These are phyloP conservation scores for Neosilurus hyrtlii DNA, from an alignment of 2,797 vertebrate genomes.

Conservation along the genomic window DNA sequence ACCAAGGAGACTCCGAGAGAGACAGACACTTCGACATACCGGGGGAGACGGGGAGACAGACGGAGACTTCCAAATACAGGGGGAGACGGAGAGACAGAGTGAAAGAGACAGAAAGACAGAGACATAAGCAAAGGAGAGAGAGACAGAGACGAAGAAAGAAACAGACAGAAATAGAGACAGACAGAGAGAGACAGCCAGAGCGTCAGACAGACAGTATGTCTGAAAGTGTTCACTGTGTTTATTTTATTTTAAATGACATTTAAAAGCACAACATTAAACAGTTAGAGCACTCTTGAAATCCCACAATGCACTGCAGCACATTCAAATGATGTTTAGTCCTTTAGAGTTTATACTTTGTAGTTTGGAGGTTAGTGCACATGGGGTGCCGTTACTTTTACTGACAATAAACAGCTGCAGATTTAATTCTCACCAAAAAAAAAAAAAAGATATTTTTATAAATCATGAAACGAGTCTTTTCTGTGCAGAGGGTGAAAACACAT, in stretches of 20 bases:
- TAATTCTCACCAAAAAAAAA: too few species aligned
- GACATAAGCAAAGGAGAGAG: constrained; percentile 37
- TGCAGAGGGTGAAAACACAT: not conserved
- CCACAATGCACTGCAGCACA: not conserved
- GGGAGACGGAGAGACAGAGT: constrained; percentile 45
- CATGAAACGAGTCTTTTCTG: not conserved
- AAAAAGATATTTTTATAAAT: too few species aligned
- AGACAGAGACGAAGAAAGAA: constrained; percentile 28
- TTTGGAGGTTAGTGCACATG: not conserved
- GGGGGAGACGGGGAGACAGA: constrained; percentile 10
- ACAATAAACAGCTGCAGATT: not conserved
- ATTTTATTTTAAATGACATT: too few species aligned
- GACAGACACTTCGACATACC: constrained; percentile 24
- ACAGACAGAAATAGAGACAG: not conserved
- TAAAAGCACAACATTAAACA: not conserved
- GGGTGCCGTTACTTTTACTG: not conserved
- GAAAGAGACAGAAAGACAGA: constrained; percentile 39
- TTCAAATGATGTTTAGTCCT: not conserved
- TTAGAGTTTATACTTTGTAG: not conserved
- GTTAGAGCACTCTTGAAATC: not conserved
- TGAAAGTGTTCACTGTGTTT: not conserved
- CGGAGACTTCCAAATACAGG: constrained; percentile 23
- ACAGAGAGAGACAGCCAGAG: not conserved
- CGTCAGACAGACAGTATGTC: not conserved
- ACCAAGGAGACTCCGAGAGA: constrained; percentile 66